Percentiles rank a stretch among this genome's conserved stretches.
phyloP scores from a whole-genome alignment of 2,113 vertebrate species.

The mouse (Mus musculus) region DNA sequence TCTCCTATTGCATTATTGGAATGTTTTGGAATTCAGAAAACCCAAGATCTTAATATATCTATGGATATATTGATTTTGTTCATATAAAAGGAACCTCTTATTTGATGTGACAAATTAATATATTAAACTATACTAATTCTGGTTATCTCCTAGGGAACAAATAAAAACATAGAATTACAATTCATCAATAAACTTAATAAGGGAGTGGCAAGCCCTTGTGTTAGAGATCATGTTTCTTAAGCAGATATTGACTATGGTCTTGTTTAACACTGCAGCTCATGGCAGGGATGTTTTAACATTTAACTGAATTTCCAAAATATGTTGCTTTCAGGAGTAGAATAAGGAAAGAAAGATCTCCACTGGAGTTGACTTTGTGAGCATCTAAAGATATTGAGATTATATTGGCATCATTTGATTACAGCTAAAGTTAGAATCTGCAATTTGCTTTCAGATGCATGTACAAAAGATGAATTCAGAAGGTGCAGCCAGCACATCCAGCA shows the following conservation, averaged over 20 bases:
- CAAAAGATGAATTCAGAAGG: constrained; percentile 24
- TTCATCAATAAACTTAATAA: background rate
- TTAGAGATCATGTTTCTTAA: background rate
- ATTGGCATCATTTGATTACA: background rate
- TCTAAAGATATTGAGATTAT: background rate
- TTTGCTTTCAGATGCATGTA: background rate
- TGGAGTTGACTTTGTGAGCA: background rate
- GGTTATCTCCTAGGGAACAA: background rate
- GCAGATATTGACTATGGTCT: background rate
- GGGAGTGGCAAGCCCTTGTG: background rate
- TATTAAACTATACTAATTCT: background rate
- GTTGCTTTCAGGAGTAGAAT: background rate
- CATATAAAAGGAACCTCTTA: background rate
- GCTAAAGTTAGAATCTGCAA: background rate
- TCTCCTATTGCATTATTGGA: constrained; percentile 23
- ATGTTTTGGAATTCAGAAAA: constrained; percentile 17
- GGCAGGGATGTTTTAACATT: background rate
- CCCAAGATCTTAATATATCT: background rate
- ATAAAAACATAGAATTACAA: background rate
- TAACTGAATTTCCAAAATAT: background rate
- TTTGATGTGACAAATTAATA: constrained; percentile 34
- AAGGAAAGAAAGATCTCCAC: background rate
- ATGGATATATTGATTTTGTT: constrained; percentile 6
- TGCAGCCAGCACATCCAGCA: background rate
- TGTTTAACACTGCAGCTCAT: background rate